Percentiles rank a stretch among this genome's conserved stretches.
These are phyloP conservation scores for Drosophila murphyi DNA, from an alignment of 1,140 invertebrate species.

Conservation along the genomic window DNA sequence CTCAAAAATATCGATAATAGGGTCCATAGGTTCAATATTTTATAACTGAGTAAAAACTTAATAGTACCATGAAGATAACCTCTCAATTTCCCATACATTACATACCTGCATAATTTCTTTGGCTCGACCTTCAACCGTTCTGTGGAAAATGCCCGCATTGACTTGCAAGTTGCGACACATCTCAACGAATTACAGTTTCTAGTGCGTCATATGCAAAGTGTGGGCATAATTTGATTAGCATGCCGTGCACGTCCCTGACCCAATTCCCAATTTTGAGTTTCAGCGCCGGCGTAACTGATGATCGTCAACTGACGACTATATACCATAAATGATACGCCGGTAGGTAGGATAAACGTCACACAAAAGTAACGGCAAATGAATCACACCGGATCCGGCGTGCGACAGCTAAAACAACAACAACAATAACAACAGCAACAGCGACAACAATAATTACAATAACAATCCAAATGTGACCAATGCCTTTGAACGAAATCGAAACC, in stretches of 20 bases:
- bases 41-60: too few species aligned
- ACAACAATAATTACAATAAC: slow-evolving; percentile 10
- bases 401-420: slow-evolving; percentile 25
- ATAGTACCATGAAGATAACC: background rate
- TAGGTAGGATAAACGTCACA: slow-evolving; percentile 51
- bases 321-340: slow-evolving; percentile 30
- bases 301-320: slow-evolving; percentile 40
- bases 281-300: slow-evolving; percentile 22
- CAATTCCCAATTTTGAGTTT: slow-evolving; percentile 55
- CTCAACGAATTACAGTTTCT: slow-evolving; percentile 36
- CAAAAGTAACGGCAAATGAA: slow-evolving; percentile 46
- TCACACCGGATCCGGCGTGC: slow-evolving; percentile 64
- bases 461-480: slow-evolving; percentile 41
- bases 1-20: too few species aligned
- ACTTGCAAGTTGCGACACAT: slow-evolving; percentile 32
- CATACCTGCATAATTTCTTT: background rate
- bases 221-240: slow-evolving; percentile 66
- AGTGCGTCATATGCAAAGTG: slow-evolving; percentile 55
- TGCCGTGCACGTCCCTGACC: slow-evolving; percentile 79
- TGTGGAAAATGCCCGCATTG: slow-evolving; percentile 21
- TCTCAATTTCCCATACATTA: background rate
- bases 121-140: slow-evolving; percentile 27
- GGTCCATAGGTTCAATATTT: too few species aligned
- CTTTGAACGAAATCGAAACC: slow-evolving; percentile 74
- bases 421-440: slow-evolving; percentile 10